A percentile compares a stretch with the other conserved stretches of the same genome.
Conservation (phyloP, 2,113 vertebrate genomes). For the Entomyzon cyanotis region DNA sequence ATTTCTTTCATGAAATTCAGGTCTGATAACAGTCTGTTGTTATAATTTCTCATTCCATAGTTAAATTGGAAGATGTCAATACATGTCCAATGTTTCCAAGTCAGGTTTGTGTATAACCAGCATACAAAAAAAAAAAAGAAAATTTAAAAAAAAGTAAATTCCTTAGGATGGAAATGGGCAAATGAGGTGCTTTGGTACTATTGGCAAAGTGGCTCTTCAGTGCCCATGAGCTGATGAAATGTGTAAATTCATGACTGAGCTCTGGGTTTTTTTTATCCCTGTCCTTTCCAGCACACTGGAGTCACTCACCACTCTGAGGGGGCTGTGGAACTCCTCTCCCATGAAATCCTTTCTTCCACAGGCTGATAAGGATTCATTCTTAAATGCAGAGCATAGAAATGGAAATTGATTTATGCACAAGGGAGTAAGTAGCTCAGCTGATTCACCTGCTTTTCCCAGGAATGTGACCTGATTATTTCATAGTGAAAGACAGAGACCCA, state of each 20-base stretch:
- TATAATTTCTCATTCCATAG: not conserved
- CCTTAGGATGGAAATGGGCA: not conserved
- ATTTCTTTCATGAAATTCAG: slow-evolving; percentile 2
- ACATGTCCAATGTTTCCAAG: not conserved
- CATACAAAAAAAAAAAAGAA: not conserved
- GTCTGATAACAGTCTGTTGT: not conserved
- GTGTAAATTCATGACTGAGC: not conserved
- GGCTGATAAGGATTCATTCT: slow-evolving; percentile 46
- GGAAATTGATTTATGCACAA: slow-evolving; percentile 2
- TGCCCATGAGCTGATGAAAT: not conserved
- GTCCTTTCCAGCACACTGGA: not conserved
- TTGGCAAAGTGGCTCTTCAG: not conserved
- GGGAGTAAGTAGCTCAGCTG: not conserved
- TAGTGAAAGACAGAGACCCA: not conserved
- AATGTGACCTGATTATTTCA: not conserved
- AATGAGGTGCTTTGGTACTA: not conserved
- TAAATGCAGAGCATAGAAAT: slow-evolving; percentile 27
- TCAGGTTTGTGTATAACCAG: slow-evolving; percentile 1
- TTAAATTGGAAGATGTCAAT: not conserved
- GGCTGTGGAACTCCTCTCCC: not conserved
- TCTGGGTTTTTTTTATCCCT: not conserved
- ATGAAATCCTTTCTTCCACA: not conserved
- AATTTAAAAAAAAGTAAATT: not conserved
- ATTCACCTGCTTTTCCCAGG: slow-evolving; percentile 8
- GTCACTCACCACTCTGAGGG: not conserved